These are phyloP conservation scores for Phylloscopus collybita DNA, from an alignment of 2,797 vertebrate genomes.

Conservation along the genomic window DNA sequence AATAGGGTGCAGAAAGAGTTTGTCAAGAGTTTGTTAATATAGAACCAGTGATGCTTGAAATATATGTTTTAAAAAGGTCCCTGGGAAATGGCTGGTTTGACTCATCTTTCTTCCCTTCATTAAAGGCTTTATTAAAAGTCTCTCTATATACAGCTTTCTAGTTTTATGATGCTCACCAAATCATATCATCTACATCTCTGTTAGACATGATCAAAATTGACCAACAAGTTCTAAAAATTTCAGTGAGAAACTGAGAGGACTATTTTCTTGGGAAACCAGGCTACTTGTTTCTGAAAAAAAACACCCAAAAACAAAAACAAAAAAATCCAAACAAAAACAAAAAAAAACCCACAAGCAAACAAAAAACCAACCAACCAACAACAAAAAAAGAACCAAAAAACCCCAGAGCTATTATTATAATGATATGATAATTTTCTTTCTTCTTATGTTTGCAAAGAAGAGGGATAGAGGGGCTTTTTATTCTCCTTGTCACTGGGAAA, in stretches of 20 bases:
- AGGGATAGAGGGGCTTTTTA: background rate
- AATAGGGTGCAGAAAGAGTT: background rate
- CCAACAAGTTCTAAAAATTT: background rate
- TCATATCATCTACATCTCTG: fast-evolving
- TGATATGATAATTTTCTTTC: background rate
- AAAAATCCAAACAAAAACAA: too few species aligned
- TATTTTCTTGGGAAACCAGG: background rate
- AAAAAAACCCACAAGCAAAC: too few species aligned
- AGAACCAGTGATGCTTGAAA: background rate
- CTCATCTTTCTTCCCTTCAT: background rate
- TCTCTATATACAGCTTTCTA: background rate
- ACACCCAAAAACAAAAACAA: too few species aligned
- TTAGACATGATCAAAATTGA: background rate
- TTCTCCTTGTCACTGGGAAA: background rate
- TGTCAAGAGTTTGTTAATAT: background rate
- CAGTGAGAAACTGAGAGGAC: background rate
- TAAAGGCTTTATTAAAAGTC: background rate
- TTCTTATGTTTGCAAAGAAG: background rate
- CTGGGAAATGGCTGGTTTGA: background rate
- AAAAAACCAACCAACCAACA: too few species aligned
- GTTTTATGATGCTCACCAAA: background rate
- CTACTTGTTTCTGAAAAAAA: background rate
- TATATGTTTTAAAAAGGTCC: background rate
- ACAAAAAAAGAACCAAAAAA: too few species aligned
- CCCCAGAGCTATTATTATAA: background rate